Percentiles rank a stretch among this genome's conserved stretches.
These are phyloP conservation scores for Pandion haliaetus DNA, from an alignment of 2,113 vertebrate genomes.

Conservation along the genomic window DNA sequence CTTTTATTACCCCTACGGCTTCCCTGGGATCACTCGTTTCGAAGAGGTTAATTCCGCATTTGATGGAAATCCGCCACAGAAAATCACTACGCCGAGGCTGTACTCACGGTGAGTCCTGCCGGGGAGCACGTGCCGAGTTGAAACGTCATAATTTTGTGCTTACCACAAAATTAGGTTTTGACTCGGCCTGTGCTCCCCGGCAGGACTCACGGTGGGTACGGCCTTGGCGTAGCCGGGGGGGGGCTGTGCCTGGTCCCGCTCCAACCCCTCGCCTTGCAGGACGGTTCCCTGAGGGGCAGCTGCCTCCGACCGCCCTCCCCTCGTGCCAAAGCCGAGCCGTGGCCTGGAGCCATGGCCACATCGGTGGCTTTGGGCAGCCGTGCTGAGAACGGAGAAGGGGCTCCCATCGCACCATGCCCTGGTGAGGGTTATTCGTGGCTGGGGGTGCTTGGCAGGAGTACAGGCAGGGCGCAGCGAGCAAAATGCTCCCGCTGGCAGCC, in stretches of 20 bases:
- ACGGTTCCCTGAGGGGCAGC: not conserved
- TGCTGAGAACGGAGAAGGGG: not conserved
- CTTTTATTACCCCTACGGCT: fast-evolving
- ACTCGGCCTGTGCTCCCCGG: fast-evolving
- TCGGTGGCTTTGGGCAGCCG: not conserved
- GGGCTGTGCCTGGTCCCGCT: not conserved
- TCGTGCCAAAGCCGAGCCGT: not conserved
- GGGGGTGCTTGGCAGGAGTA: not conserved
- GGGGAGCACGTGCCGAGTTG: too few relatives aligned
- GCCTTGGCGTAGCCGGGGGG: not conserved
- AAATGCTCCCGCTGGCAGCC: not conserved
- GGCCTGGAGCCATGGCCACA: too few relatives aligned
- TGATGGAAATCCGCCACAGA: not conserved
- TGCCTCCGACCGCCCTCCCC: not conserved
- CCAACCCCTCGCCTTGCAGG: not conserved
- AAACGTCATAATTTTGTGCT: too few relatives aligned
- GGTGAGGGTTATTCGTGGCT: not conserved
- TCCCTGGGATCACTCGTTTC: too few relatives aligned
- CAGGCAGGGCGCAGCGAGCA: not conserved
- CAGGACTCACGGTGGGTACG: fast-evolving
- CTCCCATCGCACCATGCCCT: not conserved
- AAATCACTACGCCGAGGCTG: too few relatives aligned
- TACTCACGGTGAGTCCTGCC: too few relatives aligned
- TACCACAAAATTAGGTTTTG: too few relatives aligned
- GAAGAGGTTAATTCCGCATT: fast-evolving